A percentile compares a stretch with the other conserved stretches of the same genome.
Conservation (phyloP, 2,888 invertebrate genomes). For the Platycnemis pennipes region DNA sequence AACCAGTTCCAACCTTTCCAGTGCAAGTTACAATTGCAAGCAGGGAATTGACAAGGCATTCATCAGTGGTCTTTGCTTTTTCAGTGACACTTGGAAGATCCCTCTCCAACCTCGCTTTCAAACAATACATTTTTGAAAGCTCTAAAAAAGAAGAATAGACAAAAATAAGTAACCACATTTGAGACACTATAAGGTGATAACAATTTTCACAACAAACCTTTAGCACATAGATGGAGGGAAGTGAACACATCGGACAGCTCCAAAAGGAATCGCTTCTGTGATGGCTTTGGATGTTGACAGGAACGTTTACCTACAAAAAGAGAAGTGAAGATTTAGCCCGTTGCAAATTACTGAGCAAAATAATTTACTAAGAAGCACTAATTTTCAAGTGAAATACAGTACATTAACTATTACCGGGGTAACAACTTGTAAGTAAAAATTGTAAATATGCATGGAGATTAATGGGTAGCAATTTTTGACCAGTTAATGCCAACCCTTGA, state of each 20-base stretch:
- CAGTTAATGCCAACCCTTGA: too few relatives aligned
- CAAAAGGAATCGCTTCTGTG: constrained; percentile 72
- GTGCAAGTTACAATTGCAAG: constrained; percentile 77
- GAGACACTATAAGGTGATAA: background rate
- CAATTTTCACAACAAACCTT: constrained; percentile 71
- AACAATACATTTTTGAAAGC: constrained; percentile 77
- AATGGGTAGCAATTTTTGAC: too few relatives aligned
- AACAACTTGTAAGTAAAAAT: too few relatives aligned
- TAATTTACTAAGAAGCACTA: too few relatives aligned
- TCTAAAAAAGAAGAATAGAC: constrained; percentile 74
- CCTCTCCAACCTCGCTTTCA: constrained; percentile 78
- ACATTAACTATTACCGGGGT: too few relatives aligned
- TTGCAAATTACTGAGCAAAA: too few relatives aligned
- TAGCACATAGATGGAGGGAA: constrained; percentile 72
- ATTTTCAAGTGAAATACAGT: too few relatives aligned
- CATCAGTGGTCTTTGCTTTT: constrained; percentile 78
- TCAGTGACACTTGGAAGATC: constrained; percentile 79
- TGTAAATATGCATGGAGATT: too few relatives aligned
- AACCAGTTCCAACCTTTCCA: constrained; percentile 75
- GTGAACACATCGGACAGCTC: constrained; percentile 72
- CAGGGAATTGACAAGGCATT: constrained; percentile 78
- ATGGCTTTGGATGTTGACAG: constrained; percentile 72
- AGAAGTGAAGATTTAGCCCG: background rate
- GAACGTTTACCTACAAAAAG: constrained; percentile 70
- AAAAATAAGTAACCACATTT: background rate